phyloP scores from a whole-genome alignment of 2,888 invertebrate genomes.

The Auanema sp. region DNA sequence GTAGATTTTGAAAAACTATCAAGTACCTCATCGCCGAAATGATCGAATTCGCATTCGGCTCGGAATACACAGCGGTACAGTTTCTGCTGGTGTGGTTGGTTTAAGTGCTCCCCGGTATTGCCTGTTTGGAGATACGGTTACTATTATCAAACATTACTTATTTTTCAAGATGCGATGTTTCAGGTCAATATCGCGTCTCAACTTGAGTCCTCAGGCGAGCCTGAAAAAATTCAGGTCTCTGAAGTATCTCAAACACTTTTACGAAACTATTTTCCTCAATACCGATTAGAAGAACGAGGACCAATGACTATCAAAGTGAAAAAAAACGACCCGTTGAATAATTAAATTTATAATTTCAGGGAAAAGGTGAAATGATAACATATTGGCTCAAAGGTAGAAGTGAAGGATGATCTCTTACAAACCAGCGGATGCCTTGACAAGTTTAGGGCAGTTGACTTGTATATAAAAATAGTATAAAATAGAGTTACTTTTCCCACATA shows the following conservation, averaged over 20 bases:
- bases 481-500: too few relatives aligned
- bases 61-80: slow-evolving; percentile 58
- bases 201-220: slow-evolving; percentile 59
- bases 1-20: slow-evolving; percentile 32
- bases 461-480: too few relatives aligned
- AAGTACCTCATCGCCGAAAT: slow-evolving; percentile 52
- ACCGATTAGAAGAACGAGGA: slow-evolving; percentile 48
- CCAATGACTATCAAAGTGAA: slow-evolving; percentile 54
- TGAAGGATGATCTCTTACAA: too few relatives aligned
- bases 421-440: too few relatives aligned
- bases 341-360: too few relatives aligned
- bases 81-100: slow-evolving; percentile 62
- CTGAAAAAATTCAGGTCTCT: slow-evolving; percentile 55
- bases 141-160: slow-evolving; percentile 4
- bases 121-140: slow-evolving; percentile 61
- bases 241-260: slow-evolving; percentile 30
- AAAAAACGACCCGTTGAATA: slow-evolving; percentile 3
- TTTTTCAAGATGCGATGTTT: slow-evolving; percentile 1
- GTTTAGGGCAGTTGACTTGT: too few relatives aligned
- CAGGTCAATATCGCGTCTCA: slow-evolving; percentile 58
- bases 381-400: slow-evolving; percentile 55
- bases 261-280: slow-evolving; percentile 49
- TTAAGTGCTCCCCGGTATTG: slow-evolving; percentile 60
- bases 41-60: slow-evolving; percentile 55
- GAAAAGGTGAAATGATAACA: slow-evolving; percentile 53